phyloP scores from a whole-genome alignment of 2,113 vertebrate species.

The Suricata suricatta region DNA sequence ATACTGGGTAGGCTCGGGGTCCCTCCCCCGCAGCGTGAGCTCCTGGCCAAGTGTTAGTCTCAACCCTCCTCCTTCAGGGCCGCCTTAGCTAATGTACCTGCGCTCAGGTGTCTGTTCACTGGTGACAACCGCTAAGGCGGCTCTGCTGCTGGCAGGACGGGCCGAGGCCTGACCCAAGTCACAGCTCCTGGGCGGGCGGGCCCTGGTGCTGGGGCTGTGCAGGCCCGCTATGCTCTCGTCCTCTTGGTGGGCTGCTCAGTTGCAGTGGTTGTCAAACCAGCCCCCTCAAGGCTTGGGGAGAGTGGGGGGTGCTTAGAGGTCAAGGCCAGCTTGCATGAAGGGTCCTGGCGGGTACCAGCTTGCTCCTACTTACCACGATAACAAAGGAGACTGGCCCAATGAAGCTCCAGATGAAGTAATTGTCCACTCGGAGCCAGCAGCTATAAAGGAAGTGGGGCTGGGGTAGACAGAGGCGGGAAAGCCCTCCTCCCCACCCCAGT shows the following conservation, averaged over 20 bases:
- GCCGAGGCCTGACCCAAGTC: not conserved
- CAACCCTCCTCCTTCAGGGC: not conserved
- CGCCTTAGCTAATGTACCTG: not conserved
- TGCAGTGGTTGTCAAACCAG: not conserved
- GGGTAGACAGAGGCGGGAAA: not conserved
- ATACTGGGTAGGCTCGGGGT: no score
- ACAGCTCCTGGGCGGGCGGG: not conserved
- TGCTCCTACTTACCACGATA: slow-evolving; percentile 90
- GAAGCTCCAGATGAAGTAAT: slow-evolving; percentile 98
- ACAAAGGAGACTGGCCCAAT: slow-evolving; percentile 95
- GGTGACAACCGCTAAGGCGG: no score
- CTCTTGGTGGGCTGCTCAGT: not conserved
- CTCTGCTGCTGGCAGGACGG: not conserved
- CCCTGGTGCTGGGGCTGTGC: not conserved
- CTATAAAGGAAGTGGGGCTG: slow-evolving; percentile 76
- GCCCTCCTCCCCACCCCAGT: not conserved
- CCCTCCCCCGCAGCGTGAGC: fast-evolving
- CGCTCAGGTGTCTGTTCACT: not conserved
- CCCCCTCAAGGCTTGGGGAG: not conserved
- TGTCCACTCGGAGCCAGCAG: slow-evolving; percentile 95
- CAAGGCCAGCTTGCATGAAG: not conserved
- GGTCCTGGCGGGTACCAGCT: not conserved
- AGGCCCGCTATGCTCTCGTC: not conserved
- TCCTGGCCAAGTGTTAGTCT: not conserved
- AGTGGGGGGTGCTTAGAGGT: not conserved